phyloP scores from a whole-genome alignment of 2,113 vertebrate genomes.

The Macaca nemestrina region DNA sequence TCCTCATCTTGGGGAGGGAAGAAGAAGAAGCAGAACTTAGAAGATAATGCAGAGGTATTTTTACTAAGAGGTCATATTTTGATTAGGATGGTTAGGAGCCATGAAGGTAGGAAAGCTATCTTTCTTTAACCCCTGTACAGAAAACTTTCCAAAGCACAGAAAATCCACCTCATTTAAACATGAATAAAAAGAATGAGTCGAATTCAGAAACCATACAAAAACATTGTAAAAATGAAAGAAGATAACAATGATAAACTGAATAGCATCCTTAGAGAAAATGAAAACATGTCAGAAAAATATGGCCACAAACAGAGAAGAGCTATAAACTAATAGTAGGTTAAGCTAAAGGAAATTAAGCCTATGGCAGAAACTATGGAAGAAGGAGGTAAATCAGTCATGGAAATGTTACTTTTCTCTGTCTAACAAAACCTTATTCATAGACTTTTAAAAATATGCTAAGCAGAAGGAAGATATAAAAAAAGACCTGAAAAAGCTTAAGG shows the following conservation, averaged over 20 bases:
- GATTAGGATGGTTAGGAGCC: not conserved
- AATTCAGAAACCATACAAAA: not conserved
- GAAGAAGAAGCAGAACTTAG: not conserved
- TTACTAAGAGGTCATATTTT: not conserved
- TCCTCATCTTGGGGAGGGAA: not conserved
- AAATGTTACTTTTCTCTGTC: not conserved
- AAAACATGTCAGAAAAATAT: not conserved
- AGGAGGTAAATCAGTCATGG: not conserved
- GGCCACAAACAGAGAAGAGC: not conserved
- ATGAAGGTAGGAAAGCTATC: not conserved
- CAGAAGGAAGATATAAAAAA: not conserved
- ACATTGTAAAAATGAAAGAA: not conserved
- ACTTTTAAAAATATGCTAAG: not conserved
- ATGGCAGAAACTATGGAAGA: not conserved
- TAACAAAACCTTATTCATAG: not conserved
- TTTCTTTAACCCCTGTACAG: not conserved
- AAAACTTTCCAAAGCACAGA: not conserved
- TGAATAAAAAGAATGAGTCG: not conserved
- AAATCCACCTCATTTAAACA: not conserved
- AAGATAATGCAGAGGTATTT: not conserved
- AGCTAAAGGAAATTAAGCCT: not conserved
- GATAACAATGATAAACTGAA: not conserved
- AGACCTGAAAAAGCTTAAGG: not conserved
- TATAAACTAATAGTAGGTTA: not conserved
- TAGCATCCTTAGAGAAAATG: not conserved